These are phyloP conservation scores for Ariolimax columbianus DNA, from an alignment of 2,888 invertebrate species.

Conservation along the genomic window DNA sequence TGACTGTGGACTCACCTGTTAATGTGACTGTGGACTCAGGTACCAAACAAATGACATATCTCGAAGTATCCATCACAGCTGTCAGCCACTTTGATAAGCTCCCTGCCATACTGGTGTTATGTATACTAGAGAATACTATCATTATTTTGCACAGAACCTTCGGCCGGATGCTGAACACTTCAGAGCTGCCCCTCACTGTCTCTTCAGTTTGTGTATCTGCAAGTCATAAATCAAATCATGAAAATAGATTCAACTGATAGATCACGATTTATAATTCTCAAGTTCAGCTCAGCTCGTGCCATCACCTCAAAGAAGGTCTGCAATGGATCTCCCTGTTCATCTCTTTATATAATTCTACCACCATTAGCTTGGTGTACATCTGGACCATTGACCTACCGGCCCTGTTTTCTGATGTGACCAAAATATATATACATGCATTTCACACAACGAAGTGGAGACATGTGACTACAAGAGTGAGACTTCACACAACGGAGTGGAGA, in stretches of 20 bases:
- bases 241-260: not conserved
- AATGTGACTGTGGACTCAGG: slow-evolving; percentile 33
- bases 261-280: not conserved
- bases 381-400: too few relatives aligned
- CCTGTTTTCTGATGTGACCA: too few relatives aligned
- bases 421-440: too few relatives aligned
- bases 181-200: slow-evolving; percentile 21
- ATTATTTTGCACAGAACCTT: slow-evolving; percentile 39
- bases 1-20: slow-evolving; percentile 35
- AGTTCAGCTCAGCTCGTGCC: too few relatives aligned
- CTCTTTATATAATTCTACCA: too few relatives aligned
- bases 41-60: slow-evolving; percentile 41
- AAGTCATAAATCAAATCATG: not conserved
- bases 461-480: too few relatives aligned
- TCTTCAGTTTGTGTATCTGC: slow-evolving; percentile 33
- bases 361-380: too few relatives aligned
- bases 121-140: slow-evolving; percentile 28
- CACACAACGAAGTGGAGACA: too few relatives aligned
- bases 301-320: too few relatives aligned
- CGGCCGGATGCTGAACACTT: slow-evolving; percentile 27
- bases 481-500: too few relatives aligned
- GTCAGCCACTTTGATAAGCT: slow-evolving; percentile 21
- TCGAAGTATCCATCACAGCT: slow-evolving; percentile 48
- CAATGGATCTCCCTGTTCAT: too few relatives aligned
- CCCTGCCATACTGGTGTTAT: not conserved